phyloP scores from a whole-genome alignment of 2,797 vertebrate species.

The Gobio occitaniae region DNA sequence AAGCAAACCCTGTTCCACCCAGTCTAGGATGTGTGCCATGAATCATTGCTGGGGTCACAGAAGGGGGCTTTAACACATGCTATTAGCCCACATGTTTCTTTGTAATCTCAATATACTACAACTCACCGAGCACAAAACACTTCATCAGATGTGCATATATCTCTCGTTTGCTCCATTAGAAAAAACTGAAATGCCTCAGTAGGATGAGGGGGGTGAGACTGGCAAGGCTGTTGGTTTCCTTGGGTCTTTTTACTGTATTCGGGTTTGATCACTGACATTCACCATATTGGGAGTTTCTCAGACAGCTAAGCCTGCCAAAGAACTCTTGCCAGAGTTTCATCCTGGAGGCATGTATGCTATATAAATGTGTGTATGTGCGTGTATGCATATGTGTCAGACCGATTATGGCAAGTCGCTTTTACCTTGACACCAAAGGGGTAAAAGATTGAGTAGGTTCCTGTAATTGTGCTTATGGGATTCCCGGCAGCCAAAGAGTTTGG shows the following conservation, averaged over 20 bases:
- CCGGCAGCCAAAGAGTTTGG: neutral
- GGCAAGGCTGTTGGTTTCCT: neutral
- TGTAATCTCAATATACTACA: slow-evolving; percentile 43
- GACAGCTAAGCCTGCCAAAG: slow-evolving; percentile 29
- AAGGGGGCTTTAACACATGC: slow-evolving; percentile 28
- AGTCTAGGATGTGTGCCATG: slow-evolving; percentile 11
- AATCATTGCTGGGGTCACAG: slow-evolving; percentile 37
- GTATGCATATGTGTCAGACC: neutral
- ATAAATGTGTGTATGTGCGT: slow-evolving; percentile 1
- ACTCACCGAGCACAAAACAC: slow-evolving; percentile 31
- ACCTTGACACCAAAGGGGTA: neutral
- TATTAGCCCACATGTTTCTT: slow-evolving; percentile 34
- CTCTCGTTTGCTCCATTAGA: neutral
- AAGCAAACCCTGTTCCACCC: neutral
- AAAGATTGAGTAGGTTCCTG: neutral
- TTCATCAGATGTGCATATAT: slow-evolving; percentile 23
- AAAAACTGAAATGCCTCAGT: neutral
- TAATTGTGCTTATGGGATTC: slow-evolving; percentile 1
- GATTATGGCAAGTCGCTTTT: neutral
- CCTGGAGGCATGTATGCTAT: slow-evolving; percentile 13
- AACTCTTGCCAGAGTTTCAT: slow-evolving; percentile 16
- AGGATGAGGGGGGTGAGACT: neutral
- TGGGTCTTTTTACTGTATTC: slow-evolving; percentile 5
- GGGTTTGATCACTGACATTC: slow-evolving; percentile 35
- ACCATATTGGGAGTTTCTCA: slow-evolving; percentile 22